Evolutionary conservation across 2,113 vertebrate species (phyloP).

Genomic region (rat (Rattus norvegicus)): DNA sequence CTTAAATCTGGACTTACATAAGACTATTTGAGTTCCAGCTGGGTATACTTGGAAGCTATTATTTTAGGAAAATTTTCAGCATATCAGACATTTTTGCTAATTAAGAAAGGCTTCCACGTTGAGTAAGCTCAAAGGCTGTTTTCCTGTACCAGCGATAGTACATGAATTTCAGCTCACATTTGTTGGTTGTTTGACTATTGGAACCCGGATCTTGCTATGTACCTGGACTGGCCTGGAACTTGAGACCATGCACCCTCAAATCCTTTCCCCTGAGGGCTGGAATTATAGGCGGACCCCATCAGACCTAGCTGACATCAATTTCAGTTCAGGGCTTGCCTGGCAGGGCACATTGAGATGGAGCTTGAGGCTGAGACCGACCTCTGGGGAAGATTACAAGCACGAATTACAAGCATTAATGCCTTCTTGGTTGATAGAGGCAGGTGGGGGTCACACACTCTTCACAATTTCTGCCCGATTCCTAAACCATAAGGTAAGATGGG

Average conservation of each 20-base stretch:
- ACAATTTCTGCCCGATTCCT: not conserved
- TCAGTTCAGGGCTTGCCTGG: not conserved
- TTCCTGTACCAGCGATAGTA: not conserved
- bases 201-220: not conserved
- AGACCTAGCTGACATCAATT: not conserved
- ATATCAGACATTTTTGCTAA: constrained; percentile 53
- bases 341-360: not conserved
- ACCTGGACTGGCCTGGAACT: not conserved
- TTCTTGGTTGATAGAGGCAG: not conserved
- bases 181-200: not conserved
- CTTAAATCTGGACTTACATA: constrained; percentile 50
- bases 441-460: not conserved
- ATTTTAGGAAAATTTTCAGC: constrained; percentile 55
- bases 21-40: constrained; percentile 56
- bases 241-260: not conserved
- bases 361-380: not conserved
- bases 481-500: not conserved
- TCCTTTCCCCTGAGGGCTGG: not conserved
- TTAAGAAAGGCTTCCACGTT: constrained; percentile 46
- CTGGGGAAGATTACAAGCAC: not conserved
- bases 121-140: not conserved
- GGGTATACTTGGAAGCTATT: constrained; percentile 31
- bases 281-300: not conserved
- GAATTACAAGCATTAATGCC: not conserved
- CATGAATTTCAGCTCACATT: not conserved